Evolutionary conservation across 1,140 invertebrate genomes (phyloP).

Genomic region (Saxidomus purpurata): DNA sequence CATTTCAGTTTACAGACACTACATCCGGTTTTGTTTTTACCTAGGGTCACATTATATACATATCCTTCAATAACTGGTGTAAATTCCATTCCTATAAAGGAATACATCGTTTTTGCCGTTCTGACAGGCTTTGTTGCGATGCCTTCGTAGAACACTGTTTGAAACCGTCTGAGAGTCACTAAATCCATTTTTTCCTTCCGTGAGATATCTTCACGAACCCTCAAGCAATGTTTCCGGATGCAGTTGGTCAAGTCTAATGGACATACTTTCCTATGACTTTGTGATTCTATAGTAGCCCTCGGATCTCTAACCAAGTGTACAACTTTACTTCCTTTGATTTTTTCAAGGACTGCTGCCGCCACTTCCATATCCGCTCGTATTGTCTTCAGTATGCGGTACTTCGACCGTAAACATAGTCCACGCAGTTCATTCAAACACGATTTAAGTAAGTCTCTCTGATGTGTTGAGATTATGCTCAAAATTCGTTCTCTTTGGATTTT

Average conservation of each 20-base stretch:
- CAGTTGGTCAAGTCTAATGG: not conserved
- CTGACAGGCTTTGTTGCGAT: not conserved
- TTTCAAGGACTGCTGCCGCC: not conserved
- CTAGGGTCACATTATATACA: constrained; percentile 1
- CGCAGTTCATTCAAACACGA: not conserved
- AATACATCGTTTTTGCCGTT: constrained; percentile 30
- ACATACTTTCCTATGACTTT: constrained; percentile 13
- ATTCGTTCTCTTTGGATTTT: not conserved
- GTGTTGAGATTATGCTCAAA: not conserved
- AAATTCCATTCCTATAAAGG: constrained; percentile 27
- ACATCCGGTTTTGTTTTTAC: not conserved
- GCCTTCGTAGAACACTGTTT: constrained; percentile 31
- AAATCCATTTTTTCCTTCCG: not conserved
- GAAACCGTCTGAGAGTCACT: not conserved
- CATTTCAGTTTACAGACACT: not conserved
- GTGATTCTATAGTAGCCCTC: constrained; percentile 25
- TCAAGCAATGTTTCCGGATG: not conserved
- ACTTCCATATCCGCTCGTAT: constrained; percentile 1
- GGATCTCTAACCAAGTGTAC: constrained; percentile 42
- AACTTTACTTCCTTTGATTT: constrained; percentile 1
- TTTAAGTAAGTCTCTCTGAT: not conserved
- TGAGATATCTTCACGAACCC: not conserved
- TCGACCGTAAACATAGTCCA: not conserved
- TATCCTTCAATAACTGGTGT: not conserved
- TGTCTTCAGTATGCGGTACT: constrained; percentile 39